Conservation (phyloP, 2,113 vertebrate genomes). For the Muntiacus muntjak region DNA sequence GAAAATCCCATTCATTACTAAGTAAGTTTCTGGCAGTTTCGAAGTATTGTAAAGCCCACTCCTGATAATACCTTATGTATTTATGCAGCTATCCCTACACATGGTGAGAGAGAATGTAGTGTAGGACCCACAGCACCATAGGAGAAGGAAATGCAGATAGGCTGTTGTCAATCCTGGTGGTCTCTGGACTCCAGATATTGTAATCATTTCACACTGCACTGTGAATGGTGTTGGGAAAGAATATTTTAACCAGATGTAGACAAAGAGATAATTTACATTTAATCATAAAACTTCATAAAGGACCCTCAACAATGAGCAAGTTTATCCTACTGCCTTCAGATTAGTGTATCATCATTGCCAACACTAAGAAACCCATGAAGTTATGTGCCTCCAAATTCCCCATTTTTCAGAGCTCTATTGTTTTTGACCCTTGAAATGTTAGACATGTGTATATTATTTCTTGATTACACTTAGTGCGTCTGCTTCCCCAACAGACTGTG, state of each 20-base stretch:
- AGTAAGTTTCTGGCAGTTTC: neutral
- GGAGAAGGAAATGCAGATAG: neutral
- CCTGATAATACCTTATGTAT: neutral
- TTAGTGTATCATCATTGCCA: neutral
- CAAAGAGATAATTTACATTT: neutral
- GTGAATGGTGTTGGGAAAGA: neutral
- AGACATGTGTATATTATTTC: neutral
- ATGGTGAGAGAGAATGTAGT: neutral
- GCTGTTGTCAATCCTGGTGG: neutral
- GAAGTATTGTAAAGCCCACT: neutral
- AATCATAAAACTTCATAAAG: neutral
- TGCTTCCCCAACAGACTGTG: neutral
- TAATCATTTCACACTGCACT: conserved; percentile 1
- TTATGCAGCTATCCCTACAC: neutral
- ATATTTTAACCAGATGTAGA: neutral
- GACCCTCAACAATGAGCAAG: neutral
- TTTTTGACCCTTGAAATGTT: neutral
- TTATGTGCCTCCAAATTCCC: neutral
- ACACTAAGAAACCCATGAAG: neutral
- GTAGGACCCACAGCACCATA: neutral
- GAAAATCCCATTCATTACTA: neutral
- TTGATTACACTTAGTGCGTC: neutral
- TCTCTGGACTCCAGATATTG: neutral
- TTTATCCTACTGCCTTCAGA: neutral
- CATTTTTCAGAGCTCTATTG: neutral